Evolutionary conservation across 1,140 invertebrate species (phyloP).

Genomic region (Caenorhabditis tropicalis): DNA sequence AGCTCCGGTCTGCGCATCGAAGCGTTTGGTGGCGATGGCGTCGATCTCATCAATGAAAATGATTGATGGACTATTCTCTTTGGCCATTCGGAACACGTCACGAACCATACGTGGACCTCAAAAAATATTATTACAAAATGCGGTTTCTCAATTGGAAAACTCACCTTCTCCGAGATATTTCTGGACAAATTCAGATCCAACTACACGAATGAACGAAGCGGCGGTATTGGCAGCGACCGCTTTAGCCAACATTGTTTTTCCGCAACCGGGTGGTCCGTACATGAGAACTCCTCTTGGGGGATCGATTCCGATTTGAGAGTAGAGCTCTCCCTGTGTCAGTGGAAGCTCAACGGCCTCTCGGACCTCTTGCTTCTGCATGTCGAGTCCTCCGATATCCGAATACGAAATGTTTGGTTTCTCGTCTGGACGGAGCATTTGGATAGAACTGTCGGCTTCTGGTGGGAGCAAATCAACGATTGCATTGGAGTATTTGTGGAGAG

Average conservation of each 20-base stretch:
- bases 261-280: constrained; percentile 95
- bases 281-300: constrained; percentile 95
- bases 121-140: not conserved
- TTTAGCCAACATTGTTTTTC: constrained; percentile 96
- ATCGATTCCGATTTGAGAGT: constrained; percentile 80
- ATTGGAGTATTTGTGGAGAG: constrained; percentile 94
- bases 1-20: constrained; percentile 77
- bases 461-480: constrained; percentile 95
- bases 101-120: constrained; percentile 94
- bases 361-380: constrained; percentile 99
- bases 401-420: constrained; percentile 98
- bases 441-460: constrained; percentile 93
- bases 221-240: constrained; percentile 66
- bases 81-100: constrained; percentile 95
- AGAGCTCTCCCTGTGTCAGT: constrained; percentile 94
- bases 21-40: constrained; percentile 63
- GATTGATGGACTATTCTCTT: constrained; percentile 99
- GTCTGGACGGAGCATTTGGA: constrained; percentile 94
- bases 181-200: constrained; percentile 98
- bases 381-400: constrained; percentile 97
- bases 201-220: constrained; percentile 96
- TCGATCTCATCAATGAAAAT: constrained; percentile 76
- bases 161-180: constrained; percentile 92
- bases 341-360: constrained; percentile 96
- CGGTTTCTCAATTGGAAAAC: not conserved